Base-by-base conservation (phyloP, 2,113 vertebrate species). In the Cebidichthys violaceus region DNA sequence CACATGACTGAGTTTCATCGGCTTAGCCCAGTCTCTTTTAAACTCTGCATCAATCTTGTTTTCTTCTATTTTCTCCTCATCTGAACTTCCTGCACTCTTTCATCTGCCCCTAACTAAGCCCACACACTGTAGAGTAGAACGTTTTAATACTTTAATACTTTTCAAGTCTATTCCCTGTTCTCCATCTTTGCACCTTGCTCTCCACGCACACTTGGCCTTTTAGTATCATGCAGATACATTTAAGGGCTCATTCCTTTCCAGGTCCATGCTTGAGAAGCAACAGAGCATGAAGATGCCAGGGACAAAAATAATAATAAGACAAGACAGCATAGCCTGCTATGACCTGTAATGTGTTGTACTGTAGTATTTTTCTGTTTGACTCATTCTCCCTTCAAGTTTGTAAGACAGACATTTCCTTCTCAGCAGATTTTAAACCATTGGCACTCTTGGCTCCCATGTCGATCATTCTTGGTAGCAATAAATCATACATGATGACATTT, bases 291-390 rank as follows among this genome's bases (percentile, higher is more conserved):
- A 77, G 78, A 90, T 82, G 76, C 86, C 84, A 86, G 61, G 24
- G 18, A 67, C 62, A 61, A 81, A 66, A 83, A 86, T 83, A 85
- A 82, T 81, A n/a, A 81, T n/a, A 82, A 90, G 71, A 89, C 70
- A 82, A 89, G 78, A 54, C 55, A 78, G 86, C 76, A 82, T 71
- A 89, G 81, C 88, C 65, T 92, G 90, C 85, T 75, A 18, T 18
- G 22, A 85, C 86, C 81, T 89, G 87, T 24, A 18, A 11, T 45
- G 45, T 67, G 13, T 6, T 9, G 24, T 2, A 24, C 31, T 76
- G 66, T 31, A 73, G 55, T 72, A 47, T 70, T 43, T 62, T 61
- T 77, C 52, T 22, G 9, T 52, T 77, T 31, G 14, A 37, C 68
- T 71, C 31, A 15, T 24, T 82, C 66, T 84, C 18, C 52, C 59